Base-by-base conservation (phyloP, 2,888 invertebrate species). In the Sarcophaga caerulescens region DNA sequence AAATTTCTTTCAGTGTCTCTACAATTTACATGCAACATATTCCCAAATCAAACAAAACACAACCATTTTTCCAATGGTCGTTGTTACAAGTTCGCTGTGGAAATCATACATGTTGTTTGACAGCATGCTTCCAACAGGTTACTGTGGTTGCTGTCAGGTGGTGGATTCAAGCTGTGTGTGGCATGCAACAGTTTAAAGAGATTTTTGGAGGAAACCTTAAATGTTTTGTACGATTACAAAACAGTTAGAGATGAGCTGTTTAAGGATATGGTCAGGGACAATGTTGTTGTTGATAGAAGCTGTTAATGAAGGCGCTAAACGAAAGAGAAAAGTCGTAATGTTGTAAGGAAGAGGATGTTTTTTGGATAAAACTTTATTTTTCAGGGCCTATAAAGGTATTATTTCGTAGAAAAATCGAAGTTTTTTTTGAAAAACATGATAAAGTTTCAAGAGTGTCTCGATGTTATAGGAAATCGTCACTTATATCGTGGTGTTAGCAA, bases 141-240 rank as follows among this genome's bases (percentile, higher is more conserved):
- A 35, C 35, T 35, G 35, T 8, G 10, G 10, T 2, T 35, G 35
- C 35, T 10, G 2, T 5, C 44, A 21, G 35, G 11, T 12, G 59
- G 19, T 57, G 65, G 17, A 59, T 23, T 59, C 8, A n/a, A 4
- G 57, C 57, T 57, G 57, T 57, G 17, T 68, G 17, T 19, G 23
- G 35, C 14, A 66, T 45, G 65, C 80, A 80, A 80, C 80, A 80
- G 80, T 73, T 80, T 65, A 23, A 10, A 35, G 8, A 35, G 1
- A 8, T 35, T 57, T 57, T 65, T 23, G 6, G 8, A 17, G 47
- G 19, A 25, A 19, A 8, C 3, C 23, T 4, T 70, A 35, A 70
- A 21, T n/a, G 47, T 71, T 35, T 35, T 35, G 8, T n/a, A 6
- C 4, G n/a, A 17, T 4, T 21, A 21, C 10, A 57, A 44, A 57